These are phyloP conservation scores for Eufriesea mexicana DNA, from an alignment of 1,140 invertebrate species.

Conservation along the genomic window DNA sequence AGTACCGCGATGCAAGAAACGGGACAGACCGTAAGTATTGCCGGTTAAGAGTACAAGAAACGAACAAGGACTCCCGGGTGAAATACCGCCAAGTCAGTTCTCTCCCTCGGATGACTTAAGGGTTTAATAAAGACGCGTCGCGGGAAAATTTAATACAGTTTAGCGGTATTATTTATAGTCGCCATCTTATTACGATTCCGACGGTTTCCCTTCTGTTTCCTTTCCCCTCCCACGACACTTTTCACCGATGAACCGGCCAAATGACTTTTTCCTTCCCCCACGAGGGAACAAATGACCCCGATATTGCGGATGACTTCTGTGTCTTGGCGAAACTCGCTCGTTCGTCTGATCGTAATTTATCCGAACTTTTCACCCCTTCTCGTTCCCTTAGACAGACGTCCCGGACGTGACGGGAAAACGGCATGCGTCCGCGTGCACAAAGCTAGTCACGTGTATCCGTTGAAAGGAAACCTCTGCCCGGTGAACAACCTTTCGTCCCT, in stretches of 20 bases:
- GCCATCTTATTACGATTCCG: conserved; percentile 17
- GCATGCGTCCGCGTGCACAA: conserved; percentile 41
- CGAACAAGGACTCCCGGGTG: neutral
- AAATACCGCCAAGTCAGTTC: neutral
- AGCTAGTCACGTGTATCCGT: conserved; percentile 48
- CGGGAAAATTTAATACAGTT: conserved; percentile 17
- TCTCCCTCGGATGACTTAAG: neutral
- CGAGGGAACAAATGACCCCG: neutral
- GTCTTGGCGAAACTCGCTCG: conserved; percentile 33
- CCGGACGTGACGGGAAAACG: conserved; percentile 62
- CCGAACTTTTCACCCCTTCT: conserved; percentile 58
- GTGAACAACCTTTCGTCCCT: conserved; percentile 61
- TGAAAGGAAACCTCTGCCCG: conserved; percentile 57
- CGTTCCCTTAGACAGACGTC: conserved; percentile 60
- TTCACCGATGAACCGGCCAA: neutral
- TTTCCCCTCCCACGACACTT: neutral
- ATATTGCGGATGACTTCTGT: conserved; percentile 33
- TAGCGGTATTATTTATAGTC: conserved; percentile 23
- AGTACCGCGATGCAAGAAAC: too few relatives aligned
- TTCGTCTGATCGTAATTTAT: conserved; percentile 64
- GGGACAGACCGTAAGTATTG: neutral
- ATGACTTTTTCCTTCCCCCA: neutral
- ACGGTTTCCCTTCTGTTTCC: neutral
- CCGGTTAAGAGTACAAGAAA: neutral
- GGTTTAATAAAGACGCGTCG: conserved; percentile 29